Conservation (phyloP, 2,113 vertebrate species). For the Hystrix cristata region DNA sequence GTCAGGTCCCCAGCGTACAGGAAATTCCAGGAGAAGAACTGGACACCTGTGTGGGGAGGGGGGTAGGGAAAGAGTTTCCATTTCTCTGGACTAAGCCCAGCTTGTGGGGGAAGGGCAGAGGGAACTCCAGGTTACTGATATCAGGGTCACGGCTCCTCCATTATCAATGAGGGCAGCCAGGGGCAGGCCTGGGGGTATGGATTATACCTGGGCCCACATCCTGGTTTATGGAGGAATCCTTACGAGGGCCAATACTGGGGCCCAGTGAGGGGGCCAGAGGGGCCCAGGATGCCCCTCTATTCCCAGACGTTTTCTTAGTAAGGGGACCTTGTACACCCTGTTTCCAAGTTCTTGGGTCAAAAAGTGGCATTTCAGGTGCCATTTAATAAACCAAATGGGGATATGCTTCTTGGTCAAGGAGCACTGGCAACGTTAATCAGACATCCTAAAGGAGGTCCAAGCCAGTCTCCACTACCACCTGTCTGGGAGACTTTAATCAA, state of each 20-base stretch:
- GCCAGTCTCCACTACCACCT: neutral
- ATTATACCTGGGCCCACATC: neutral
- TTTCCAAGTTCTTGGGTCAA: neutral
- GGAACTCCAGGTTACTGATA: neutral
- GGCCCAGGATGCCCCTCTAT: neutral
- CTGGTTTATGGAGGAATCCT: neutral
- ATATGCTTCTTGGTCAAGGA: neutral
- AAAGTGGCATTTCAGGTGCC: neutral
- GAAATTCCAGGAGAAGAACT: constrained; percentile 76
- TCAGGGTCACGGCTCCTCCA: neutral
- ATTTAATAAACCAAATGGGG: neutral
- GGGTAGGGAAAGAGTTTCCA: constrained; percentile 41
- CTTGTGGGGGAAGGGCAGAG: neutral
- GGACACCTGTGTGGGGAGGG: constrained; percentile 51
- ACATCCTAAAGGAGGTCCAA: neutral
- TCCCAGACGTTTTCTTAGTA: neutral
- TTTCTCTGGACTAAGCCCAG: constrained; percentile 36
- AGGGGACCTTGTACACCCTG: neutral
- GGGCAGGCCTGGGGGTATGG: neutral
- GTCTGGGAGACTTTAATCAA: neutral
- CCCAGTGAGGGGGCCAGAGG: neutral
- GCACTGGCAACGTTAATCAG: neutral
- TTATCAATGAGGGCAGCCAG: neutral
- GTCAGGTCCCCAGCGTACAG: constrained; percentile 55
- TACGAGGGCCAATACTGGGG: neutral